Evolutionary conservation across 64 coral and sea anemone species (phyloP), one percentile per base, ranked within the genome.

Genomic region (Porites lutea): DNA sequence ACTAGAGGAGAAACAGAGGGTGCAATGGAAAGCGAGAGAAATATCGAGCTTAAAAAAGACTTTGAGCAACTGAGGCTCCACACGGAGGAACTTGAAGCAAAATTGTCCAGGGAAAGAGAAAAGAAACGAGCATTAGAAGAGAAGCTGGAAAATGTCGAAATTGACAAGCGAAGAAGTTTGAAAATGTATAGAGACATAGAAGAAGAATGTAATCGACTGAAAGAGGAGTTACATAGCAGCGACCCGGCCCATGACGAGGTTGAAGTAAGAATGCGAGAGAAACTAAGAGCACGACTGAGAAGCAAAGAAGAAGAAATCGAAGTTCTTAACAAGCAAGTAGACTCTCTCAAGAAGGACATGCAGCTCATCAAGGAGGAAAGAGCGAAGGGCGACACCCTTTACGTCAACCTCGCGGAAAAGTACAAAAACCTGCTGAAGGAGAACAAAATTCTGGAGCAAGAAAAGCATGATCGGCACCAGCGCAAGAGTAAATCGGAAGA

Each of bases 101-200:
- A 52, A 18, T 84, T 84, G 19, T 45, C 75, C 15, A 52, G 54
- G 5, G 74, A 78, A 90, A 67, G 48, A 68, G n/a, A 90, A 43
- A 53, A 52, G 16, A 89, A 5, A 47, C 58, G 21, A n/a, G 15
- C 3, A n/a, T 48, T 89, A 48, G 72, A 89, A 65, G 69, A 65
- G 19, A 8, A 89, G 37, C 2, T 89, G 3, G 48, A 89, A 46
- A 77, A 75, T 75, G 77, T 77, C 48, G 71, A 89, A 75, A 14
- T 64, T 6, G 73, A 77, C 59, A 77, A 77, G 37, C 48, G 45
- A 60, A 60, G 44, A 46, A 73, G 72, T 21, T 8, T 89, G 21
- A 77, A 65, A 11, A 77, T 89, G 87, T 64, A 63, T 12, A 47
- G 48, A 20, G 87, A 89, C 14, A 15, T 89, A 27, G 72, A 77